A percentile compares a stretch with the other conserved stretches of the same genome.
Conservation (phyloP, 1,140 invertebrate species). For the Ridgeia piscesae region DNA sequence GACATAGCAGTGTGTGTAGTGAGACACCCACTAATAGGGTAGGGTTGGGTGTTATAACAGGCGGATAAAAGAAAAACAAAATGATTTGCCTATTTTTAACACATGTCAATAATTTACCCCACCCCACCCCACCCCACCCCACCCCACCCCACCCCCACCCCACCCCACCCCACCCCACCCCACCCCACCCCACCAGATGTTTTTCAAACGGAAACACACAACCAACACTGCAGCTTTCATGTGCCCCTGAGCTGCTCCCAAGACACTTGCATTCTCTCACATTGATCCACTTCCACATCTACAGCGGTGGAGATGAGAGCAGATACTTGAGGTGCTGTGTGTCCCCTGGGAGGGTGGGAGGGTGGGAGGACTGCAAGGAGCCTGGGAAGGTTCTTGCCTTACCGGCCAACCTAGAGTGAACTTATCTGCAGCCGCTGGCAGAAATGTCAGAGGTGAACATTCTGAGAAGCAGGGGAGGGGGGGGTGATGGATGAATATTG, state of each 20-base stretch:
- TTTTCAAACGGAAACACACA: background rate
- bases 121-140: too few species aligned
- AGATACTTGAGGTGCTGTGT: background rate
- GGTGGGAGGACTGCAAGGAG: background rate
- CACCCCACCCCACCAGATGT: background rate
- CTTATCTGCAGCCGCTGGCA: background rate
- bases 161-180: too few species aligned
- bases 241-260: background rate
- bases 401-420: background rate
- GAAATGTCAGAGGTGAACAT: constrained; percentile 3
- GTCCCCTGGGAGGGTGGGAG: background rate
- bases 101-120: background rate
- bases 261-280: background rate
- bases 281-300: background rate
- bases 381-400: background rate
- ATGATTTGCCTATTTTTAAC: background rate
- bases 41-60: too few species aligned
- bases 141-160: too few species aligned
- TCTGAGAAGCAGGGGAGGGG: background rate
- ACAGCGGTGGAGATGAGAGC: background rate
- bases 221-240: background rate
- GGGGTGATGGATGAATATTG: background rate
- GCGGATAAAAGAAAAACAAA: too few species aligned
- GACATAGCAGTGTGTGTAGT: too few species aligned
- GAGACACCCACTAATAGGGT: too few species aligned